Conservation (phyloP, 2,888 invertebrate genomes). For the Philereme vetulata region DNA sequence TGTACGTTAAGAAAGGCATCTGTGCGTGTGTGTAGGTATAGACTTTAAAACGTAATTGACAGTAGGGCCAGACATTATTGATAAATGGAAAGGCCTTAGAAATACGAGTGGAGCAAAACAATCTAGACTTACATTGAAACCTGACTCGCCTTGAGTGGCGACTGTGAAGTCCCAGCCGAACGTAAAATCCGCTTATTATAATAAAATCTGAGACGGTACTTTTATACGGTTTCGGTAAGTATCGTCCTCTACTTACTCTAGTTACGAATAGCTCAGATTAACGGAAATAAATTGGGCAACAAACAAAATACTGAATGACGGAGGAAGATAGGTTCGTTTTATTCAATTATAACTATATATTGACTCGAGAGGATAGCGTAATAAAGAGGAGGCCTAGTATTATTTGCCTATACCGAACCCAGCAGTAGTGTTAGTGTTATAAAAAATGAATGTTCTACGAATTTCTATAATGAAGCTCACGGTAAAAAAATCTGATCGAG, state of each 20-base stretch:
- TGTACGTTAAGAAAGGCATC: too few species aligned
- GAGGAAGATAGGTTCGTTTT: too few species aligned
- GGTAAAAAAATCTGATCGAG: too few species aligned
- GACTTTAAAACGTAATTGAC: conserved; percentile 24
- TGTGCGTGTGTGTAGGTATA: neutral
- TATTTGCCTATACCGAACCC: too few species aligned
- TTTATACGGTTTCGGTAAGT: conserved; percentile 60
- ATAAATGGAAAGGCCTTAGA: conserved; percentile 49
- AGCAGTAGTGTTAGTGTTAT: too few species aligned
- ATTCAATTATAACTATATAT: too few species aligned
- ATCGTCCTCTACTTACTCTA: conserved; percentile 8
- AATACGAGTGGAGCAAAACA: conserved; percentile 64
- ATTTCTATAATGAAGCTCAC: too few species aligned
- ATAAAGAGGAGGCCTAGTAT: too few species aligned
- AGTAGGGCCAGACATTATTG: conserved; percentile 1
- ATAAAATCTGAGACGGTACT: conserved; percentile 55
- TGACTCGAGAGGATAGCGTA: too few species aligned
- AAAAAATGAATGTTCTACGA: too few species aligned
- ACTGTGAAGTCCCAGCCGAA: conserved; percentile 47
- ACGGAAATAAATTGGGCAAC: too few species aligned
- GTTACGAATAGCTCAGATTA: conserved; percentile 2
- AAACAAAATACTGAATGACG: too few species aligned
- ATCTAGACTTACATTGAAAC: conserved; percentile 75
- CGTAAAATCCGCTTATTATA: conserved; percentile 71
- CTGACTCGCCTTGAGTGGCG: conserved; percentile 59